Conservation (phyloP, 1,140 invertebrate genomes). For the Trichonephila inaurata region DNA sequence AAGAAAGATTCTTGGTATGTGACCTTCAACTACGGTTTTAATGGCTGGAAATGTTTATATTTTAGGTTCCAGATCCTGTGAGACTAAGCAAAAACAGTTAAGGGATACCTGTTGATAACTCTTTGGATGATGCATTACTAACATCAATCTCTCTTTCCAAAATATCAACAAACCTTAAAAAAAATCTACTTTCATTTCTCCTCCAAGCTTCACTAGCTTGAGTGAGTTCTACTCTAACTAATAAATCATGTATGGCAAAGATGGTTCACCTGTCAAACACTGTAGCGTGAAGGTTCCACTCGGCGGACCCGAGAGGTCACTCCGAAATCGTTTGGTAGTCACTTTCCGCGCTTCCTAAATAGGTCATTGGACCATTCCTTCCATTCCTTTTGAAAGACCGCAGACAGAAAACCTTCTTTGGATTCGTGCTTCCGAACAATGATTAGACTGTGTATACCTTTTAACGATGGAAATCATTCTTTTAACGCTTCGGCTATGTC, state of each 20-base stretch:
- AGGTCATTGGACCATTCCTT: slow-evolving; percentile 49
- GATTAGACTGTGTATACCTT: background rate
- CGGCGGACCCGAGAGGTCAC: slow-evolving; percentile 39
- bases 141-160: background rate
- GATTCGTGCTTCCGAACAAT: background rate
- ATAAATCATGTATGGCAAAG: background rate
- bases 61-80: no score
- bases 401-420: slow-evolving; percentile 3
- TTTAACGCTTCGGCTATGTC: background rate
- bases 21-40: no score
- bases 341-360: slow-evolving; percentile 51
- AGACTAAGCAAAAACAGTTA: no score
- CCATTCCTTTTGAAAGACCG: slow-evolving; percentile 22
- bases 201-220: background rate
- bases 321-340: background rate
- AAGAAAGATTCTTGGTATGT: no score
- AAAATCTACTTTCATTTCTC: no score
- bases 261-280: background rate
- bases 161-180: background rate
- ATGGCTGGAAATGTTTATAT: no score
- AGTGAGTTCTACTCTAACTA: background rate
- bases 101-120: no score
- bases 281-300: slow-evolving; percentile 38
- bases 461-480: background rate
- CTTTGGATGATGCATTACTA: background rate